phyloP scores from a whole-genome alignment of 2,113 vertebrate genomes.

The Capreolus pygargus region DNA sequence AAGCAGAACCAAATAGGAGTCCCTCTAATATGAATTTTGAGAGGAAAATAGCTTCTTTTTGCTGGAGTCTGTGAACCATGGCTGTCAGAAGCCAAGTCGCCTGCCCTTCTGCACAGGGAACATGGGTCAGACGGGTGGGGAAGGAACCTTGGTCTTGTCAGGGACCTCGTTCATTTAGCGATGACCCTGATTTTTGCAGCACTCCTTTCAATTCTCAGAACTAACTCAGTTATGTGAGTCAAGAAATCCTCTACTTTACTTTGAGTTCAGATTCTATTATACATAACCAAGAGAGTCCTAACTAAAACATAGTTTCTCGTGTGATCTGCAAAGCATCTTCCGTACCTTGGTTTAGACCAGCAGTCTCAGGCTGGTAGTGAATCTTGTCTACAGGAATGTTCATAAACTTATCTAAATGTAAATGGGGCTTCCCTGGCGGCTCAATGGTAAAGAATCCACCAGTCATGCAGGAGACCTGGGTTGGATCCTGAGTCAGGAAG shows the following conservation, averaged over 20 bases:
- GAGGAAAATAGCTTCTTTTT: not conserved
- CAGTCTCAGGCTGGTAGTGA: not conserved
- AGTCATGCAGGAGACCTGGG: not conserved
- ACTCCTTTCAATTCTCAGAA: not conserved
- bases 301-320: not conserved
- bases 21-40: not conserved
- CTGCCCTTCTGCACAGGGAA: not conserved
- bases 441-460: not conserved
- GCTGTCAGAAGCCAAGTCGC: no score
- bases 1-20: not conserved
- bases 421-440: not conserved
- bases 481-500: not conserved
- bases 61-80: not conserved
- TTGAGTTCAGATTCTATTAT: not conserved
- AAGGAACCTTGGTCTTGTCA: not conserved
- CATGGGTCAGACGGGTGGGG: not conserved
- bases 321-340: not conserved
- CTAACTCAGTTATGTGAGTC: not conserved
- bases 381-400: not conserved
- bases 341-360: not conserved
- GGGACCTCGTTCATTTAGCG: no score
- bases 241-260: slow-evolving; percentile 5
- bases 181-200: not conserved
- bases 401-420: not conserved
- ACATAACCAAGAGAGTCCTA: not conserved